Percentiles rank a stretch among this genome's conserved stretches.
phyloP scores from a whole-genome alignment of 2,797 vertebrate species.

The Bradypus variegatus region DNA sequence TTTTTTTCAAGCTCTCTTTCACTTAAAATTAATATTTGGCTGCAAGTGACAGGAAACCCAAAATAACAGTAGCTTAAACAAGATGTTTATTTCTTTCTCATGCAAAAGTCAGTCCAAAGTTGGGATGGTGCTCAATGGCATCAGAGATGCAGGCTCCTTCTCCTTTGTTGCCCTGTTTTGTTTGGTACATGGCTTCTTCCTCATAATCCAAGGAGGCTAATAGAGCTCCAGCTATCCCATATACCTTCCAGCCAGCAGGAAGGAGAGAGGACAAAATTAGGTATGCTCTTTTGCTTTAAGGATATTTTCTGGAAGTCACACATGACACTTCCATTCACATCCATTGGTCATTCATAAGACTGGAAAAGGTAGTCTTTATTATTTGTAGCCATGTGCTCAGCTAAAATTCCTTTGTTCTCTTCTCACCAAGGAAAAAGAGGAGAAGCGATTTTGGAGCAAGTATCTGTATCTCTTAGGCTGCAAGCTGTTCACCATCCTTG shows the following conservation, averaged over 20 bases:
- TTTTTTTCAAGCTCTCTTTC: neutral
- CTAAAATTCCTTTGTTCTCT: neutral
- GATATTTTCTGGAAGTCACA: neutral
- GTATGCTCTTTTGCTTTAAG: neutral
- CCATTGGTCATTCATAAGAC: neutral
- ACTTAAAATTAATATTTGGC: neutral
- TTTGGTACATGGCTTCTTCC: neutral
- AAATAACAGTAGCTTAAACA: neutral
- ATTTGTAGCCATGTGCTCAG: neutral
- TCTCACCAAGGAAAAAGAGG: neutral
- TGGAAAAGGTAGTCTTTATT: neutral
- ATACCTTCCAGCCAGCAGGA: neutral
- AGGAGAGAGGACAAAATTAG: neutral
- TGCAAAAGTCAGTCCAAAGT: neutral
- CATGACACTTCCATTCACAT: neutral
- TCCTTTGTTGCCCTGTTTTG: too few species aligned
- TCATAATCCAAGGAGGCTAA: neutral
- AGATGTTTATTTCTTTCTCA: neutral
- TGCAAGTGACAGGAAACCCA: neutral
- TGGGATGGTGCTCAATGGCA: accelerated
- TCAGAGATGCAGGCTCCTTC: neutral
- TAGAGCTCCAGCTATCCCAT: neutral
- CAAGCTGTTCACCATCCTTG: neutral
- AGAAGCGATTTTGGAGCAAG: neutral
- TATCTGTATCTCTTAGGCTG: neutral